phyloP scores from a whole-genome alignment of 2,888 invertebrate species.

The Ecliptopera silaceata region DNA sequence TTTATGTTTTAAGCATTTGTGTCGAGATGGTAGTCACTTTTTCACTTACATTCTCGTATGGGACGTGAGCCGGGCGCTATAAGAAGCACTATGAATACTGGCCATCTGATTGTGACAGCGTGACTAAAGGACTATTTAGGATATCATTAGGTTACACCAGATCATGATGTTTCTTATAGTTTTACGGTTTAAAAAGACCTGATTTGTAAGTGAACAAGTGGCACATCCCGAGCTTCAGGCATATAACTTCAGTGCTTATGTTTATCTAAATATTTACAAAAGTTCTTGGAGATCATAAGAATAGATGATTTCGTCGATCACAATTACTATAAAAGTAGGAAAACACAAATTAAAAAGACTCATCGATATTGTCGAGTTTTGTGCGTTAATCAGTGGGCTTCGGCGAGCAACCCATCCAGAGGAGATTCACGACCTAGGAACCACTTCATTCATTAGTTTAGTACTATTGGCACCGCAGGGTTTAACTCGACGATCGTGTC shows the following conservation, averaged over 20 bases:
- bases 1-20: constrained; percentile 33
- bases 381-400: neutral
- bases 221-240: constrained; percentile 21
- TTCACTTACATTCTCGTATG: constrained; percentile 20
- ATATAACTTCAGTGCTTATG: constrained; percentile 11
- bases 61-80: neutral
- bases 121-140: neutral
- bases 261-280: constrained; percentile 36
- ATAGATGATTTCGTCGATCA: constrained; percentile 30
- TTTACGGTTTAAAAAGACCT: neutral
- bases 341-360: constrained; percentile 18
- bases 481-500: too few species aligned
- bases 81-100: constrained; percentile 5
- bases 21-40: constrained; percentile 28
- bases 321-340: constrained; percentile 4
- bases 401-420: neutral
- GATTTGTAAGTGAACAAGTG: constrained; percentile 25
- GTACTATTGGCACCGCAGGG: too few species aligned
- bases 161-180: constrained; percentile 3
- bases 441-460: too few species aligned
- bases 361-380: constrained; percentile 17
- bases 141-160: neutral
- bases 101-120: neutral
- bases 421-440: neutral
- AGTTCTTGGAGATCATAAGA: constrained; percentile 36